A percentile compares a stretch with the other conserved stretches of the same genome.
Conservation (phyloP, 2,113 vertebrate species). For the Psilopsiagon aurifrons region DNA sequence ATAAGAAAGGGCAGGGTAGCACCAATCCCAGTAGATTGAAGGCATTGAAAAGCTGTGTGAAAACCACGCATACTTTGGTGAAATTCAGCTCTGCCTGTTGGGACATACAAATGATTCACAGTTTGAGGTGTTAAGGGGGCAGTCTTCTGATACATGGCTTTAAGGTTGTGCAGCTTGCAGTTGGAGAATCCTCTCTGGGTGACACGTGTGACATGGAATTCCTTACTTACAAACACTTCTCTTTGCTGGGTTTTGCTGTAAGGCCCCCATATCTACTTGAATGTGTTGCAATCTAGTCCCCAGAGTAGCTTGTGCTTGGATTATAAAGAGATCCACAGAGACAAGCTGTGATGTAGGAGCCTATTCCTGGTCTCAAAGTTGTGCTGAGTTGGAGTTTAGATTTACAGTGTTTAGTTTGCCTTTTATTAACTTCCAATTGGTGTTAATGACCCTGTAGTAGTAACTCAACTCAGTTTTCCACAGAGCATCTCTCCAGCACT, state of each 20-base stretch:
- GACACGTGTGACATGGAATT: neutral
- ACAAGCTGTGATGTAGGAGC: neutral
- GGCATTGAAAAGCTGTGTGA: neutral
- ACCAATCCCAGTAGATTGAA: neutral
- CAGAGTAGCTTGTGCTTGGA: neutral
- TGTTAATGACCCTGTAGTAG: neutral
- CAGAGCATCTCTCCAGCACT: neutral
- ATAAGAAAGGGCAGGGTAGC: neutral
- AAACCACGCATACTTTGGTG: neutral
- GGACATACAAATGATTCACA: neutral
- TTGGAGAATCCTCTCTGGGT: neutral
- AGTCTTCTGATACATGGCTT: neutral
- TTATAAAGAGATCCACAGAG: neutral
- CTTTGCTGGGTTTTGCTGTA: neutral
- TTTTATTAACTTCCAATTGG: neutral
- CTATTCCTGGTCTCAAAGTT: neutral
- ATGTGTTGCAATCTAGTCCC: neutral
- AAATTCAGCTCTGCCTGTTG: neutral
- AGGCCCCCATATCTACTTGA: neutral
- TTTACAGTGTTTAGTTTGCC: neutral
- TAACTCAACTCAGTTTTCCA: neutral
- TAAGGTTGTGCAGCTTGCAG: neutral
- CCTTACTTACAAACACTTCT: neutral
- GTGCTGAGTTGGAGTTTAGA: neutral
- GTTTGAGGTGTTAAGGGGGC: neutral